A percentile compares a stretch with the other conserved stretches of the same genome.
phyloP scores from a whole-genome alignment of 2,888 invertebrate genomes.

The Euphydryas editha region DNA sequence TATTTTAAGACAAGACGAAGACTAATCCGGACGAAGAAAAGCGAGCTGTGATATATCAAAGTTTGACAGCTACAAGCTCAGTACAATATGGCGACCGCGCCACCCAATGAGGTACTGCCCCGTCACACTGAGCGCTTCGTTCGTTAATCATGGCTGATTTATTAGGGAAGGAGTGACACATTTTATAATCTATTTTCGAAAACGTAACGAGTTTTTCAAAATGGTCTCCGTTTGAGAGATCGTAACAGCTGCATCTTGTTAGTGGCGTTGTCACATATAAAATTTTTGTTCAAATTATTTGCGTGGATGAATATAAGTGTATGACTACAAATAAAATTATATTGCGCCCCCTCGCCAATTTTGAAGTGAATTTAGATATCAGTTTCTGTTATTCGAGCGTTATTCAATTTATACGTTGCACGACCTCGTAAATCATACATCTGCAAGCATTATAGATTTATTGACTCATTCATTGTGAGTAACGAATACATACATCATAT shows the following conservation, averaged over 20 bases:
- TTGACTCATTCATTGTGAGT: constrained; percentile 54
- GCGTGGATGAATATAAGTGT: constrained; percentile 66
- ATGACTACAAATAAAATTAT: constrained; percentile 55
- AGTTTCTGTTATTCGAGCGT: constrained; percentile 58
- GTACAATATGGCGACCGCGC: constrained; percentile 81
- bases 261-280: constrained; percentile 65
- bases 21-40: constrained; percentile 68
- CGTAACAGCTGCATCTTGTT: constrained; percentile 82
- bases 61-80: constrained; percentile 82
- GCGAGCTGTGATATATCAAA: constrained; percentile 78
- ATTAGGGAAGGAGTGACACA: constrained; percentile 81
- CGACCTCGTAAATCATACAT: constrained; percentile 66
- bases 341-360: constrained; percentile 52
- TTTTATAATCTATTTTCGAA: constrained; percentile 83
- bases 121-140: constrained; percentile 75
- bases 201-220: constrained; percentile 79
- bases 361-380: constrained; percentile 45
- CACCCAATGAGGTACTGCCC: constrained; percentile 81
- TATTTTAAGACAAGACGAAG: constrained; percentile 77
- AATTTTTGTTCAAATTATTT: constrained; percentile 78
- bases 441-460: constrained; percentile 68
- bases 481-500: constrained; percentile 58
- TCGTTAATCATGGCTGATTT: constrained; percentile 82
- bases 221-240: constrained; percentile 71
- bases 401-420: constrained; percentile 70